Evolutionary conservation across 64 coral and sea anemone genomes (phyloP), one percentile per base, ranked within the genome.

Genomic region (Platygyra sinensis): DNA sequence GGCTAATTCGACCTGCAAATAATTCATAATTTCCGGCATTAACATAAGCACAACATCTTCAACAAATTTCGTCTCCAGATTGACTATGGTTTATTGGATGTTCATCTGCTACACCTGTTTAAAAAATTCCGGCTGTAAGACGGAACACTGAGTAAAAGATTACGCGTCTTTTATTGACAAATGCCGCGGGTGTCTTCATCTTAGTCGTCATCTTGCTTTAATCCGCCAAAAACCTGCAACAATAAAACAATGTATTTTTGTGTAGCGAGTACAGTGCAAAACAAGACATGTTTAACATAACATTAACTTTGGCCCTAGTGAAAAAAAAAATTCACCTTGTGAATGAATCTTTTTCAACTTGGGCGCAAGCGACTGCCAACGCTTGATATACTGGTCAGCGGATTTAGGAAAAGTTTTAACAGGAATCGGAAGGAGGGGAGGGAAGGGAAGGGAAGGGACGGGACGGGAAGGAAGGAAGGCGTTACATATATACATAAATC

Each of bases 201-300:
- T 92, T 83, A 92, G 28, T 92, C 90, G 67, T 95, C 96, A 19
- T 95, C 96, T 79, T 95, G 90, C 19, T 84, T 91, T 73, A 98
- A 74, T 63, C 96, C 87, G 24, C 96, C 96, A 93, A 98, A 98
- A 67, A 98, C 96, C 96, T 98, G 38, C 38, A 73, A 75, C 63
- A 52, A 92, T 29, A 74, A 83, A 83, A 22, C 39, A 22, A 24
- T 57, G 20, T 33, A 24, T 54, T 57, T 57, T 57, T 9, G 15
- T 57, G 54, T 10, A 11, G 54, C 11, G 11, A 57, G 54, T 12
- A 57, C 14, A 57, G 54, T 12, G 54, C 2, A 57, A 57, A 57
- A 57, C 15, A 0, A 16, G 74, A 36, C 12, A 74, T 74, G 12
- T 1, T 72, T 72, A 32, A 33, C 36, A 22, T 32, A 19, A 79